phyloP scores from a whole-genome alignment of 2,888 invertebrate genomes.

The Molorchus minor region DNA sequence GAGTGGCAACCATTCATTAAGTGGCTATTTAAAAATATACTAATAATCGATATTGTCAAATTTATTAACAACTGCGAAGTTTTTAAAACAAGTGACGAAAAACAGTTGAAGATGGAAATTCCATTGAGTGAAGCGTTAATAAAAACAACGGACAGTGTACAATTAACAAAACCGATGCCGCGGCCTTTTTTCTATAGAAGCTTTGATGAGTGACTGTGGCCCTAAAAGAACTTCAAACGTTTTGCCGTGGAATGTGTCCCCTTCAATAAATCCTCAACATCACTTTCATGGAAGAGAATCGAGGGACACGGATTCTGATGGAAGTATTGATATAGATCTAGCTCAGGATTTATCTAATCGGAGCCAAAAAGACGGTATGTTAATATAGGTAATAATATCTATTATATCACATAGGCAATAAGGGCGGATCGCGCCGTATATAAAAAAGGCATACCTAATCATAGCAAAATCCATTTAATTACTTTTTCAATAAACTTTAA shows the following conservation, averaged over 20 bases:
- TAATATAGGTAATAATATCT: not conserved
- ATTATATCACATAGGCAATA: not conserved
- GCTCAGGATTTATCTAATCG: constrained; percentile 60
- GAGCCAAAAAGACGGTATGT: constrained; percentile 57
- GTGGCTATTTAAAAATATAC: not conserved
- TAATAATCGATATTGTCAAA: no score
- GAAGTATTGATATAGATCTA: constrained; percentile 60
- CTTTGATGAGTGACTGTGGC: constrained; percentile 64
- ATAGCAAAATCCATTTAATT: no score
- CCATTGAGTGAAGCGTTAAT: constrained; percentile 46
- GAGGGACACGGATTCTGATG: constrained; percentile 59
- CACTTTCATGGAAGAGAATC: constrained; percentile 36
- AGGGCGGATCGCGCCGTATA: no score
- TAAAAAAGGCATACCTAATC: no score
- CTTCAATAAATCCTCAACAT: constrained; percentile 34
- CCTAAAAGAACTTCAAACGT: constrained; percentile 48
- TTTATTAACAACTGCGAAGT: no score
- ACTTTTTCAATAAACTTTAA: no score
- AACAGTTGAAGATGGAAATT: constrained; percentile 43
- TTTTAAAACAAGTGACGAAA: constrained; percentile 5
- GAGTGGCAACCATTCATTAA: not conserved
- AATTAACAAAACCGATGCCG: constrained; percentile 62
- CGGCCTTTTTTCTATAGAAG: constrained; percentile 73
- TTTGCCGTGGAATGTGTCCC: constrained; percentile 47
- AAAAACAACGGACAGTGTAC: constrained; percentile 41